Percentiles rank a stretch among this genome's conserved stretches.
Conservation (phyloP, 2,888 invertebrate species). For the Plebejus argus region DNA sequence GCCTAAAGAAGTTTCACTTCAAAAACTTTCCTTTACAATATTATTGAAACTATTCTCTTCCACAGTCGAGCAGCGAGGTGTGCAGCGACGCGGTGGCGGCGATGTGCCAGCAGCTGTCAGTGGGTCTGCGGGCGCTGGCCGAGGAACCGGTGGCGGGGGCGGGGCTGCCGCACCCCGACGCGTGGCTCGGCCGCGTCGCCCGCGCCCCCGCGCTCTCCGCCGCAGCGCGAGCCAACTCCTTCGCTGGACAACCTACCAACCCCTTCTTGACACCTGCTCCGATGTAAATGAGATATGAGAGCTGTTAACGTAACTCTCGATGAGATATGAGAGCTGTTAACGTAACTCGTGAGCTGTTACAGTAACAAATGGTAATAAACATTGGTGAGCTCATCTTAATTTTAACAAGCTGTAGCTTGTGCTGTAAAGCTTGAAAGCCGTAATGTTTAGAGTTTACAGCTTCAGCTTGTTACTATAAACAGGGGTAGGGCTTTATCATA, state of each 20-base stretch:
- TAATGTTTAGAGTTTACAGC: not conserved
- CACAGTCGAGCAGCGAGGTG: slow-evolving; percentile 42
- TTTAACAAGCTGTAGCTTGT: not conserved
- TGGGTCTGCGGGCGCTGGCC: slow-evolving; percentile 87
- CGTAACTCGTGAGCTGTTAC: not conserved
- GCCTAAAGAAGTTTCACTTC: too few relatives aligned
- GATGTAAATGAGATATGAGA: slow-evolving; percentile 44
- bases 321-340: not conserved
- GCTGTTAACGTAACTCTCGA: not conserved
- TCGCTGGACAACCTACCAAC: slow-evolving; percentile 60
- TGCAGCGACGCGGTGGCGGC: slow-evolving; percentile 82
- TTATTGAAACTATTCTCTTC: not conserved
- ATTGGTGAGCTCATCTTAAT: too few relatives aligned
- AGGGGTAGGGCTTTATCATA: not conserved
- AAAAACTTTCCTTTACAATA: too few relatives aligned
- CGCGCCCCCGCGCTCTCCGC: slow-evolving; percentile 75
- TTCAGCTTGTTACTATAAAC: not conserved
- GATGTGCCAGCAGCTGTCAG: slow-evolving; percentile 90
- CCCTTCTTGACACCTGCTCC: slow-evolving; percentile 54
- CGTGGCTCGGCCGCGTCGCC: slow-evolving; percentile 89
- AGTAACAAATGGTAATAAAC: not conserved
- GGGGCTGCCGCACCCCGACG: slow-evolving; percentile 88
- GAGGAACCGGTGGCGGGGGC: slow-evolving; percentile 66
- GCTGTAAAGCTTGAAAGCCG: not conserved
- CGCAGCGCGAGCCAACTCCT: slow-evolving; percentile 57